Conservation (phyloP, 2,888 invertebrate species). For the Eristalis arbustorum region DNA sequence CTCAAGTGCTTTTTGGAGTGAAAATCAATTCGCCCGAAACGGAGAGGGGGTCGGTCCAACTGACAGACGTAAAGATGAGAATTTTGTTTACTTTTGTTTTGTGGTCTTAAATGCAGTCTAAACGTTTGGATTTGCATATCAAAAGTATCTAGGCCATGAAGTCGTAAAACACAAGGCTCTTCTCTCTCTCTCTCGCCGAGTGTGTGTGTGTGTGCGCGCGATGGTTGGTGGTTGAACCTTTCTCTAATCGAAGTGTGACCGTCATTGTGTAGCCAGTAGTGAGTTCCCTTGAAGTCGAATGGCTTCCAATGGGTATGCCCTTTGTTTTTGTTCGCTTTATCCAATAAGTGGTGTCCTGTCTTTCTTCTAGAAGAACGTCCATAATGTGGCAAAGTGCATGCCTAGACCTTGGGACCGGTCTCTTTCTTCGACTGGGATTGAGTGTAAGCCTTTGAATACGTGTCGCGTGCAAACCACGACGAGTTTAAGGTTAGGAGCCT, state of each 20-base stretch:
- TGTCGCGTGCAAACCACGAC: too few species aligned
- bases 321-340: too few species aligned
- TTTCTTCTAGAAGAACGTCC: too few species aligned
- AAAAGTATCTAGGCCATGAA: constrained; percentile 1
- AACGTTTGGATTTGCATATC: background rate
- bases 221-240: background rate
- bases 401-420: too few species aligned
- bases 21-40: constrained; percentile 10
- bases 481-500: background rate
- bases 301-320: too few species aligned
- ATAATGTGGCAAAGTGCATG: too few species aligned
- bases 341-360: too few species aligned
- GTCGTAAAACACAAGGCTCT: background rate
- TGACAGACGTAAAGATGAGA: background rate
- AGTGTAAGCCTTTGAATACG: too few species aligned
- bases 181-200: background rate
- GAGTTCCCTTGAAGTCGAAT: too few species aligned
- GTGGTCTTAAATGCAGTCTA: background rate
- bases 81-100: background rate
- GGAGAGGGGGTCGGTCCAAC: background rate
- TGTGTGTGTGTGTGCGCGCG: background rate
- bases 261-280: too few species aligned
- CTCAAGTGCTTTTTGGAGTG: constrained; percentile 11
- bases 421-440: too few species aligned
- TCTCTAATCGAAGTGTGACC: too few species aligned